These are phyloP conservation scores for Temnothorax unifasciatus DNA, from an alignment of 2,888 invertebrate species.

Conservation along the genomic window DNA sequence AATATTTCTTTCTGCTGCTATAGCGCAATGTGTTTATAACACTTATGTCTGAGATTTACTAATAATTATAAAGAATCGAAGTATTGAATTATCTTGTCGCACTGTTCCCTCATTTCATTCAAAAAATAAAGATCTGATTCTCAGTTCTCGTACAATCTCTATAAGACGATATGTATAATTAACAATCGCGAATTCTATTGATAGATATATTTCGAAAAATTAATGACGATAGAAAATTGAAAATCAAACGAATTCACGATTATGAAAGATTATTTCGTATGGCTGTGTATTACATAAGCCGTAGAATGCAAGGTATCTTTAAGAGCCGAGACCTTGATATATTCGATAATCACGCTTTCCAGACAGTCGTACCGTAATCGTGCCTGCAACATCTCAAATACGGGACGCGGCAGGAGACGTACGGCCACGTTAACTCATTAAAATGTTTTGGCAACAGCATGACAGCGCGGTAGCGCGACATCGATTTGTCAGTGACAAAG, in stretches of 20 bases:
- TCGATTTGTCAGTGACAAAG: slow-evolving; percentile 80
- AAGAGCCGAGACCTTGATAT: neutral
- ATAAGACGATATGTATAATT: neutral
- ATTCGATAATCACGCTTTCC: neutral
- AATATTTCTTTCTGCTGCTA: too few species aligned
- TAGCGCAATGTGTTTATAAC: too few species aligned
- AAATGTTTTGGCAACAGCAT: slow-evolving; percentile 79
- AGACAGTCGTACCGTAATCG: slow-evolving; percentile 43
- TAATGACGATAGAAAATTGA: neutral
- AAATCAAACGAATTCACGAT: neutral
- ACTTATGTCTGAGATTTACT: too few species aligned
- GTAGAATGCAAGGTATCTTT: neutral
- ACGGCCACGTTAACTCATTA: slow-evolving; percentile 60
- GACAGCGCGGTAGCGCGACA: slow-evolving; percentile 75
- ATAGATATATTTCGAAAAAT: neutral
- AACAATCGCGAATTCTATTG: neutral
- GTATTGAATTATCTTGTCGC: too few species aligned
- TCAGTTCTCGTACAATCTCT: too few species aligned
- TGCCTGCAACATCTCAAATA: slow-evolving; percentile 24
- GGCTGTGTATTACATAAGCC: neutral
- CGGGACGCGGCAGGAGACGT: slow-evolving; percentile 27
- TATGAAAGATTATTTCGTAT: neutral
- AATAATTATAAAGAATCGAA: too few species aligned
- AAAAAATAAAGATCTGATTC: too few species aligned
- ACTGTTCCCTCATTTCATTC: too few species aligned